Conservation (phyloP, 2,797 vertebrate genomes). For the Orestias chungarensis region DNA sequence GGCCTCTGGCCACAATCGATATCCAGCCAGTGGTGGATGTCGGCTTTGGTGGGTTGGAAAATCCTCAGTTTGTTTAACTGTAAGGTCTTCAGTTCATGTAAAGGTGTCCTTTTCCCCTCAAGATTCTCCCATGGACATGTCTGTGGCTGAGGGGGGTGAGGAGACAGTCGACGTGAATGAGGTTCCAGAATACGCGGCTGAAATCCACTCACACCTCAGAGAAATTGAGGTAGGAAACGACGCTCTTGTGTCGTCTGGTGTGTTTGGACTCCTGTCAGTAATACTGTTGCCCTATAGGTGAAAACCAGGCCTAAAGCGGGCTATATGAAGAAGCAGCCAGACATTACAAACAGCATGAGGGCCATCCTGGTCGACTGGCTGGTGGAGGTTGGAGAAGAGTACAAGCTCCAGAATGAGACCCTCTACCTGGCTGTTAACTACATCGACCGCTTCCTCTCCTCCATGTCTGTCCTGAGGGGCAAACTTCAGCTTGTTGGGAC, state of each 20-base stretch:
- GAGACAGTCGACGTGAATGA: conserved; percentile 80
- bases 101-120: not conserved
- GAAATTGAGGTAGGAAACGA: conserved; percentile 89
- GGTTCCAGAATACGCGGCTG: conserved; percentile 87
- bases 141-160: conserved; percentile 86
- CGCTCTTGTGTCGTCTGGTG: not conserved
- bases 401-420: conserved; percentile 96
- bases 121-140: conserved; percentile 98
- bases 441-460: conserved; percentile 97
- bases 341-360: conserved; percentile 97
- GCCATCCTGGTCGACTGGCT: conserved; percentile 98
- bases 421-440: conserved; percentile 97
- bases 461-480: conserved; percentile 96
- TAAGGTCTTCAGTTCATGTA: not conserved
- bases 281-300: conserved; percentile 69
- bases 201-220: conserved; percentile 90
- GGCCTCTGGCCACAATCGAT: conserved; percentile 85
- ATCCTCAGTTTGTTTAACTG: not conserved
- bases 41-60: conserved; percentile 83
- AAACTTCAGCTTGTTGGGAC: conserved; percentile 99
- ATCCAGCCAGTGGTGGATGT: conserved; percentile 82
- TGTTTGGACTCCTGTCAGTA: not conserved
- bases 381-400: conserved; percentile 98
- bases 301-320: conserved; percentile 91
- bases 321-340: conserved; percentile 98